These are phyloP conservation scores for Rhagoletis zephyria DNA, from an alignment of 1,140 invertebrate species.

Conservation along the genomic window DNA sequence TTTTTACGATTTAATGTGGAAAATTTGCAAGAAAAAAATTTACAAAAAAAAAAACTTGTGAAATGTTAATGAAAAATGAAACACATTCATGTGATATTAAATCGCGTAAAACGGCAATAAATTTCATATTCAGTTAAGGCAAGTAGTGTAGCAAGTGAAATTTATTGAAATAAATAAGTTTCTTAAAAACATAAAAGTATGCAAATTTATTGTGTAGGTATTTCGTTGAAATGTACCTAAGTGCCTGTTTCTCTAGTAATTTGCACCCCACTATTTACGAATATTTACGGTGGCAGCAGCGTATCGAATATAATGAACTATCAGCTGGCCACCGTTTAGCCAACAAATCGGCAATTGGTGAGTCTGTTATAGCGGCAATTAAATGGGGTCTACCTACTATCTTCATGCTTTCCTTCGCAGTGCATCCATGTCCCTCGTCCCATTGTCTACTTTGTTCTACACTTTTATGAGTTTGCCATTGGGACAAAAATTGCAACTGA, in stretches of 20 bases:
- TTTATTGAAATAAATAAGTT: neutral
- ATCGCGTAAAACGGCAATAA: neutral
- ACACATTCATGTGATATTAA: neutral
- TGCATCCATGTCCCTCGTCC: neutral
- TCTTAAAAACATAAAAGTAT: neutral
- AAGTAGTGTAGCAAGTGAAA: neutral
- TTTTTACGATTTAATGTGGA: neutral
- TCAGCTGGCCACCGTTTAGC: conserved; percentile 36
- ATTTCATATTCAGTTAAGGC: neutral
- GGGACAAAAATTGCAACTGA: neutral
- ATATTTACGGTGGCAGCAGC: neutral
- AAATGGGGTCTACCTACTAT: neutral
- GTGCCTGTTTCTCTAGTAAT: too few species aligned
- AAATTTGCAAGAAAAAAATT: neutral
- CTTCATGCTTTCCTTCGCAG: neutral
- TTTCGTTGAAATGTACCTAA: too few species aligned
- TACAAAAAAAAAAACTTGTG: too few species aligned
- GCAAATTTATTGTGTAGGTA: too few species aligned
- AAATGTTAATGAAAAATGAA: neutral
- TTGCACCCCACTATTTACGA: too few species aligned
- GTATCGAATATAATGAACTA: conserved; percentile 35
- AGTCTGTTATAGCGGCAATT: neutral
- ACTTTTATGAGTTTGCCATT: conserved; percentile 37
- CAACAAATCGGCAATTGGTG: neutral
- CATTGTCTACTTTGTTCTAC: neutral